These are phyloP conservation scores for Caerostris extrusa DNA, from an alignment of 1,140 invertebrate genomes.

Conservation along the genomic window DNA sequence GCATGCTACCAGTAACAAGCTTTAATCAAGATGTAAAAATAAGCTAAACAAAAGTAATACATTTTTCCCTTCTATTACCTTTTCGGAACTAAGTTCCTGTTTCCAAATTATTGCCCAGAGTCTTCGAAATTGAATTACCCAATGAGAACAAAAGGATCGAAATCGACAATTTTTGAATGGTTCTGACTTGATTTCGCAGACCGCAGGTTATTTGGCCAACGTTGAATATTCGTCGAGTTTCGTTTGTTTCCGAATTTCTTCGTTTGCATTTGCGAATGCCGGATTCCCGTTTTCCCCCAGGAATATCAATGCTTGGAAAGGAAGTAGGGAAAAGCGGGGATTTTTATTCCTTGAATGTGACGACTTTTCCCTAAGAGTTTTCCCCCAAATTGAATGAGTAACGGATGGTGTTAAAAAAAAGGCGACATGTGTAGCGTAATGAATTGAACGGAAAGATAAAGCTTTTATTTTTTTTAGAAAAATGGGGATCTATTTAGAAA, in stretches of 20 bases:
- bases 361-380: constrained; percentile 8
- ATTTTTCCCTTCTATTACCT: constrained; percentile 6
- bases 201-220: constrained; percentile 48
- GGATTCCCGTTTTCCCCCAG: constrained; percentile 8
- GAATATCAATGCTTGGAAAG: constrained; percentile 22
- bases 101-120: constrained; percentile 47
- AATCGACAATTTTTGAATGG: constrained; percentile 26
- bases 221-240: constrained; percentile 38
- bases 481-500: neutral
- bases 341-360: constrained; percentile 21
- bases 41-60: constrained; percentile 40
- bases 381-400: constrained; percentile 30
- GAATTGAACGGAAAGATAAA: constrained; percentile 5
- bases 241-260: constrained; percentile 52
- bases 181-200: constrained; percentile 36
- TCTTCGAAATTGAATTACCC: constrained; percentile 51
- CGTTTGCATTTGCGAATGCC: constrained; percentile 36
- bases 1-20: constrained; percentile 4
- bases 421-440: neutral
- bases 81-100: neutral
- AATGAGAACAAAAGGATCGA: constrained; percentile 49
- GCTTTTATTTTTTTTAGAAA: neutral
- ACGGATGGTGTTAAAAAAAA: neutral
- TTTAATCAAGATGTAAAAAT: constrained; percentile 61
- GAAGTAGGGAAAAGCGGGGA: neutral